These are phyloP conservation scores for Argyresthia albistria DNA, from an alignment of 2,888 invertebrate species.

Conservation along the genomic window DNA sequence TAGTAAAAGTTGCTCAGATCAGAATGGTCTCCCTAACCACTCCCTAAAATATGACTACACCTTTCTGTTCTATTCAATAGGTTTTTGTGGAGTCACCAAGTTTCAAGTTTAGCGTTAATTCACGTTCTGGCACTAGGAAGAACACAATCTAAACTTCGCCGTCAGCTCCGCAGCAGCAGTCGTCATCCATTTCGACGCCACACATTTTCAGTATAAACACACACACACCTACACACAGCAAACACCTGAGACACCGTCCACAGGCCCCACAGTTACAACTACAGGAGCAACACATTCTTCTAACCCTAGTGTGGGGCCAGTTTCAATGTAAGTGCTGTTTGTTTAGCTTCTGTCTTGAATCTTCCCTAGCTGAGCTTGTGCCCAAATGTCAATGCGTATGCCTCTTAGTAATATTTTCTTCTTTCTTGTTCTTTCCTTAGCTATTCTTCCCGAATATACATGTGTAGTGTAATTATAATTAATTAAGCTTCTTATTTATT, in stretches of 20 bases:
- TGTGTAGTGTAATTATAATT: too few species aligned
- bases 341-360: neutral
- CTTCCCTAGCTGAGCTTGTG: neutral
- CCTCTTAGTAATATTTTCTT: too few species aligned
- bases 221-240: constrained; percentile 42
- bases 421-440: too few species aligned
- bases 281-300: constrained; percentile 42
- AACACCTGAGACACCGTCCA: constrained; percentile 42
- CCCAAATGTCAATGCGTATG: neutral
- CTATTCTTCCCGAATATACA: too few species aligned
- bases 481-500: too few species aligned
- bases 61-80: too few species aligned
- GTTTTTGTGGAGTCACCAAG: too few species aligned
- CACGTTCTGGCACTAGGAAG: too few species aligned
- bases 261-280: constrained; percentile 40
- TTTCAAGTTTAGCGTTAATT: too few species aligned
- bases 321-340: neutral
- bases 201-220: constrained; percentile 46
- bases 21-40: too few species aligned
- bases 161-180: constrained; percentile 28
- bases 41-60: too few species aligned
- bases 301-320: neutral
- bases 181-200: constrained; percentile 43
- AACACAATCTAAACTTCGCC: constrained; percentile 9
- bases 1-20: too few species aligned